Evolutionary conservation across 2,113 vertebrate genomes (phyloP), one percentile per base, ranked within the genome.

Genomic region (Alexandromys fortis): DNA sequence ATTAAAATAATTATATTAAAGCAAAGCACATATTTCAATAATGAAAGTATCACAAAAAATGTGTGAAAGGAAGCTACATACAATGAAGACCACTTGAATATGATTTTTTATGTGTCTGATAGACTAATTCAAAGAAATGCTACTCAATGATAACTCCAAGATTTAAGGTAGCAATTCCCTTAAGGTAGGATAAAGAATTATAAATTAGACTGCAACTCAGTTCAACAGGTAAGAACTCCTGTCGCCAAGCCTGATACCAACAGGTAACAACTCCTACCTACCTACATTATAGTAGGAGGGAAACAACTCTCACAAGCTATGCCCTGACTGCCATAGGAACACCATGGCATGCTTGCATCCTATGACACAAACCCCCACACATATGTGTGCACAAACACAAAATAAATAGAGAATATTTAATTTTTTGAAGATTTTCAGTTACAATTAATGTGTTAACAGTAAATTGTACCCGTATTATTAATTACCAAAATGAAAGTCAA

Each of bases 401-500:
- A 58, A 75, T 82, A 26, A 26, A 61, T 82, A 38, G 24, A 82
- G 19, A 58, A 58, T 21, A 38, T 26, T n/a, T 12, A 38, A 7
- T 4, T 26, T 79, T 55, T 83, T 92, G n/a, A 7, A 92, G 45
- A 82, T 70, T 88, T 45, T 45, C 89, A 96, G 11, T 75, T 91
- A 52, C 0, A 94, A 17, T 45, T 89, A 92, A 95, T 26, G 65
- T 63, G 68, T 89, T 61, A 95, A 85, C 45, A 96, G 28, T 63
- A 91, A 96, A 85, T 67, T 81, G 3, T 52, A 92, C 19, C 94
- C 67, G 0, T 49, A 92, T 95, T 82, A 38, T 90, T 65, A 87
- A 90, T 14, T 68, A 91, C 61, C n/a, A 52, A 81, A 95, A 89
- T 49, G 52, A 96, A 97, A 94, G 68, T 38, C 92, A 73, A 0